phyloP scores from a whole-genome alignment of 2,888 invertebrate genomes.

The Eretmocerus hayati region DNA sequence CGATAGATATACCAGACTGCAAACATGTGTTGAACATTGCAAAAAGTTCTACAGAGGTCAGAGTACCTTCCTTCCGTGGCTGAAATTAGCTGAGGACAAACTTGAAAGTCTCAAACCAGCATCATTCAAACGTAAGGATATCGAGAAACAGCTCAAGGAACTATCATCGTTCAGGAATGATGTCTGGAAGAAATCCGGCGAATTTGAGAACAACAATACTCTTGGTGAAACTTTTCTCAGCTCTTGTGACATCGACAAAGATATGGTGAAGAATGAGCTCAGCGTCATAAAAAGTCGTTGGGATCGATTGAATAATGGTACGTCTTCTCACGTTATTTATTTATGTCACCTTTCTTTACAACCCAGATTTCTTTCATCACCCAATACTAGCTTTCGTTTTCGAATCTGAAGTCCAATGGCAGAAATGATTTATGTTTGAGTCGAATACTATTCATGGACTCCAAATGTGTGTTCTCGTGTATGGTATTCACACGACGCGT shows the following conservation, averaged over 20 bases:
- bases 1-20: conserved; percentile 77
- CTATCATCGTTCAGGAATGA: conserved; percentile 86
- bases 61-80: conserved; percentile 82
- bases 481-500: too few species aligned
- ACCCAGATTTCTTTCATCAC: neutral
- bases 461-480: too few species aligned
- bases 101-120: conserved; percentile 70
- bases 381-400: neutral
- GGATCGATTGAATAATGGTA: conserved; percentile 83
- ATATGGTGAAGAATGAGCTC: conserved; percentile 76
- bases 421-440: too few species aligned
- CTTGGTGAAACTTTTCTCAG: conserved; percentile 82
- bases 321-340: too few species aligned
- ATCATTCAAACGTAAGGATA: conserved; percentile 75
- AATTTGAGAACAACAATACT: conserved; percentile 81
- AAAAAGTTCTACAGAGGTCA: conserved; percentile 81
- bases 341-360: neutral
- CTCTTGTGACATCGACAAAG: conserved; percentile 86
- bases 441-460: too few species aligned
- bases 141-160: conserved; percentile 82
- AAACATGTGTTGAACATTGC: conserved; percentile 81
- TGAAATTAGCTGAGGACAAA: conserved; percentile 79
- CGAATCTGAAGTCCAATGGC: too few species aligned
- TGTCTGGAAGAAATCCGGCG: conserved; percentile 87
- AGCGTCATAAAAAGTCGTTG: conserved; percentile 78